phyloP scores from a whole-genome alignment of 2,888 invertebrate species.

The Tenthredo livida region DNA sequence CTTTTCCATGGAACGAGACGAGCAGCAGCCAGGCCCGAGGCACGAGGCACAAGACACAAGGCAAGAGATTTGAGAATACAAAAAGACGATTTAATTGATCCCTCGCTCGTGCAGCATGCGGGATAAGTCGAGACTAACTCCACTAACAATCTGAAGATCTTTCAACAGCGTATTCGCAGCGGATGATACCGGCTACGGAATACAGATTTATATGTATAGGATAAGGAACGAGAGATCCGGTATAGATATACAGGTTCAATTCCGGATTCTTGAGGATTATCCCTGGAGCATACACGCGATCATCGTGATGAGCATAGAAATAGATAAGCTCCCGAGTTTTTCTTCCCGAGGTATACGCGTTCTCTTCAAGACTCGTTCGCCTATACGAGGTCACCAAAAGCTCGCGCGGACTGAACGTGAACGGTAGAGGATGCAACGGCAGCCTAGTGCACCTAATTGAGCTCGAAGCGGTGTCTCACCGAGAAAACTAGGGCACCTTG shows the following conservation, averaged over 20 bases:
- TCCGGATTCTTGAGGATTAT: conserved; percentile 22
- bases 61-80: not conserved
- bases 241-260: conserved; percentile 14
- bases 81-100: conserved; percentile 45
- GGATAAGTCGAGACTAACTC: conserved; percentile 14
- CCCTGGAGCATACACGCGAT: conserved; percentile 14
- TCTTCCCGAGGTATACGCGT: not conserved
- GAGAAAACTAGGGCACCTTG: conserved; percentile 46
- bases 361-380: not conserved
- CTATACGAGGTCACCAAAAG: conserved; percentile 19
- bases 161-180: conserved; percentile 22
- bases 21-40: conserved; percentile 21
- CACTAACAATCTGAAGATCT: conserved; percentile 37
- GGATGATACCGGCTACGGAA: conserved; percentile 3
- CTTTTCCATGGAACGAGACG: conserved; percentile 19
- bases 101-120: conserved; percentile 12
- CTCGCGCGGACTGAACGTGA: not conserved
- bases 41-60: not conserved
- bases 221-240: conserved; percentile 21
- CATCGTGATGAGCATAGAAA: not conserved
- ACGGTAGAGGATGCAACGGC: conserved; percentile 1
- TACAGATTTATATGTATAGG: not conserved
- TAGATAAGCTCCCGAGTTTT: conserved; percentile 18
- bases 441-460: conserved; percentile 45
- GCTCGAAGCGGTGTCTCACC: conserved; percentile 42